These are phyloP conservation scores for Luperina testacea DNA, from an alignment of 2,888 invertebrate species.

Conservation along the genomic window DNA sequence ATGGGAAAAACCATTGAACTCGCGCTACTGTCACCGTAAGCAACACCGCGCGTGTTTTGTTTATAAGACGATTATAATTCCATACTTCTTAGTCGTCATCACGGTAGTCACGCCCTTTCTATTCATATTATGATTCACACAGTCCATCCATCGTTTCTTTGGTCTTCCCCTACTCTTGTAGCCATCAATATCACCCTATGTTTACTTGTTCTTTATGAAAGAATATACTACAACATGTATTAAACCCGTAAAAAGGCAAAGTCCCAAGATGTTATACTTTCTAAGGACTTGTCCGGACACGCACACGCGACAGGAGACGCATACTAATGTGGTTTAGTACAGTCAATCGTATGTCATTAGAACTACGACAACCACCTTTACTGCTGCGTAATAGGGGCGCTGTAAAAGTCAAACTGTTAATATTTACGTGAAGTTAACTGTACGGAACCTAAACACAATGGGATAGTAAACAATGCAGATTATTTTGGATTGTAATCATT, in stretches of 20 bases:
- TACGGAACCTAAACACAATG: background rate
- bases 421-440: too few relatives aligned
- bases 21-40: too few relatives aligned
- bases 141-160: too few relatives aligned
- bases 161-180: background rate
- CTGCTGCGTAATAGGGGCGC: background rate
- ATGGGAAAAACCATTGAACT: too few relatives aligned
- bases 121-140: too few relatives aligned
- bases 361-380: background rate
- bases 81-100: too few relatives aligned
- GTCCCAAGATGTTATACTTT: conserved; percentile 18
- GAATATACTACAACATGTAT: background rate
- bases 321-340: conserved; percentile 34
- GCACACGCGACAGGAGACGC: conserved; percentile 8
- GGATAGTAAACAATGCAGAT: conserved; percentile 15
- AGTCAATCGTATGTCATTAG: background rate
- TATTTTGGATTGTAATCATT: conserved; percentile 14
- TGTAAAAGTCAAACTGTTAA: background rate
- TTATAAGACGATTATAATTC: too few relatives aligned
- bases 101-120: too few relatives aligned
- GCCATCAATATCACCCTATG: background rate
- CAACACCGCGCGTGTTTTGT: too few relatives aligned
- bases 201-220: background rate
- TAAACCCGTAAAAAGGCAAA: conserved; percentile 1
- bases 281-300: conserved; percentile 20